Conservation (phyloP, 2,888 invertebrate genomes). For the Cylindroiulus punctatus region DNA sequence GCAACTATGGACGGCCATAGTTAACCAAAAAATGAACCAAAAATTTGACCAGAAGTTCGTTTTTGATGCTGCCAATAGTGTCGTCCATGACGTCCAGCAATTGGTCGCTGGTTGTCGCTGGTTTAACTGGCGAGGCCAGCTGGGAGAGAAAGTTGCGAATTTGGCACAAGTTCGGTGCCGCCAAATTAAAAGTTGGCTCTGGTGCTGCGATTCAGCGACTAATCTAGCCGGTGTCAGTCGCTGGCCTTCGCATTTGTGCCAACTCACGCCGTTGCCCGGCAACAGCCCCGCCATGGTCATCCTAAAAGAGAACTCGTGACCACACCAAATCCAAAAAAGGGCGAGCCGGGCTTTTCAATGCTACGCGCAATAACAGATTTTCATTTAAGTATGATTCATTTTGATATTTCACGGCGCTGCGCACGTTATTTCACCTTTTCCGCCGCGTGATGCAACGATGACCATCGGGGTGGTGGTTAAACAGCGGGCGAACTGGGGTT, state of each 20-base stretch:
- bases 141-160: background rate
- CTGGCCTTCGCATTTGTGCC: conserved; percentile 52
- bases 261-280: conserved; percentile 56
- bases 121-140: no score
- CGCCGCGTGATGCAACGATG: conserved; percentile 12
- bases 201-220: background rate
- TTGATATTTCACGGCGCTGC: conserved; percentile 17
- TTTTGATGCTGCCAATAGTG: no score
- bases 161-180: background rate
- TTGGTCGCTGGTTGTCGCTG: background rate
- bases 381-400: conserved; percentile 37
- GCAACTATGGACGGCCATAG: no score
- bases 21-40: no score
- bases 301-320: conserved; percentile 40
- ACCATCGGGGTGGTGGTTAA: background rate
- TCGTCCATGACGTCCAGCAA: background rate
- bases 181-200: background rate
- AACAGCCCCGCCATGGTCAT: conserved; percentile 50
- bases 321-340: conserved; percentile 44
- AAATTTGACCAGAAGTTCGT: no score
- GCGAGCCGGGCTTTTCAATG: conserved; percentile 40
- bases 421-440: background rate
- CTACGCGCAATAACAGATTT: conserved; percentile 29
- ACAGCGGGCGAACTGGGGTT: background rate
- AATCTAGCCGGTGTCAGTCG: background rate